Percentiles rank a stretch among this genome's conserved stretches.
phyloP scores from a whole-genome alignment of 2,888 invertebrate genomes.

The Julus scandinavius region DNA sequence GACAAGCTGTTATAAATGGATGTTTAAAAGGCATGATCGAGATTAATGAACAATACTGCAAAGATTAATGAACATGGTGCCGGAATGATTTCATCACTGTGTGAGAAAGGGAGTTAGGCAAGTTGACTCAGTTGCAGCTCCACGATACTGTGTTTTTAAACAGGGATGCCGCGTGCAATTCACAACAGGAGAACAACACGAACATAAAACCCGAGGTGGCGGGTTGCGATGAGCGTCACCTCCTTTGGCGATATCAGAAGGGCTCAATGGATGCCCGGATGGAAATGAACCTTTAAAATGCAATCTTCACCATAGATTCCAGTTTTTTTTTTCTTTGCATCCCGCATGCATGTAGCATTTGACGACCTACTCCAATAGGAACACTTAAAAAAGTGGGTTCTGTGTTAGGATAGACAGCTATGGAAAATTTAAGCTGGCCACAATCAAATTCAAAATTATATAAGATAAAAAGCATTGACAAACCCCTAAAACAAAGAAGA shows the following conservation, averaged over 20 bases:
- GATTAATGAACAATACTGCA: conserved; percentile 55
- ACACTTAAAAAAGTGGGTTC: not conserved
- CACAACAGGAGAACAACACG: conserved; percentile 43
- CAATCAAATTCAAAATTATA: not conserved
- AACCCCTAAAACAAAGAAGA: not conserved
- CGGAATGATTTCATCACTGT: conserved; percentile 45
- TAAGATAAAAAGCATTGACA: not conserved
- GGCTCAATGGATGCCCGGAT: not conserved
- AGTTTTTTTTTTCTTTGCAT: not conserved
- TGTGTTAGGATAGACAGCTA: not conserved
- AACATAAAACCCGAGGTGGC: conserved; percentile 45
- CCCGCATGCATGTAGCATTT: not conserved
- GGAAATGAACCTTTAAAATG: conserved; percentile 41
- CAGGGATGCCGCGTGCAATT: conserved; percentile 38
- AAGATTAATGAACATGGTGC: conserved; percentile 53
- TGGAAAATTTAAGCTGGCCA: not conserved
- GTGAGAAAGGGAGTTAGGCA: conserved; percentile 49
- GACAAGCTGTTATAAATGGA: conserved; percentile 54
- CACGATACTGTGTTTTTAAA: conserved; percentile 43
- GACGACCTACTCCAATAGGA: not conserved
- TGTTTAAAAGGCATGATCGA: conserved; percentile 55
- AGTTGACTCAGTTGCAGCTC: conserved; percentile 45
- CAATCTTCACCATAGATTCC: conserved; percentile 11
- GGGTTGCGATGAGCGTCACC: conserved; percentile 25
- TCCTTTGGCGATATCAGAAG: conserved; percentile 5